Evolutionary conservation across 2,113 vertebrate genomes (phyloP).

Genomic region (Monarcha castaneiventris): DNA sequence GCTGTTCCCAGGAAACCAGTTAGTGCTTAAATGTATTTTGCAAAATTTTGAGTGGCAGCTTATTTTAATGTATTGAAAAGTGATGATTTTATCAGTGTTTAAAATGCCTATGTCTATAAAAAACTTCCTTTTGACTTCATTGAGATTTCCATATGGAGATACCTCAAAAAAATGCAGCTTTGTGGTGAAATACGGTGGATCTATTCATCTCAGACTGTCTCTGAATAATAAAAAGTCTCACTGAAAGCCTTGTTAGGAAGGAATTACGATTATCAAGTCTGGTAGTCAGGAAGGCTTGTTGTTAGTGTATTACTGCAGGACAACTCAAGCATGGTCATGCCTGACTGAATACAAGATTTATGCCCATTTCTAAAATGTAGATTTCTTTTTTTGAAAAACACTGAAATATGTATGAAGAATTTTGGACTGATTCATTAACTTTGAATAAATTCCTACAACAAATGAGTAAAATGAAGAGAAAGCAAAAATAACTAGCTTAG

Average conservation of each 20-base stretch:
- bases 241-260: constrained; percentile 2
- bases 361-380: neutral
- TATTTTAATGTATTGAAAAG: neutral
- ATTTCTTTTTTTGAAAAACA: neutral
- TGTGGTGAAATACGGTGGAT: neutral
- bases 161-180: neutral
- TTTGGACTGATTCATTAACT: constrained; percentile 15
- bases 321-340: neutral
- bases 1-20: neutral
- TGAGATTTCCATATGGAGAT: neutral
- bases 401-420: constrained; percentile 34
- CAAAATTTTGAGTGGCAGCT: neutral
- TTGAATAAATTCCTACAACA: constrained; percentile 18
- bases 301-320: neutral
- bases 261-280: neutral
- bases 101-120: neutral
- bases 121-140: neutral
- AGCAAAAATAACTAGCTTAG: neutral
- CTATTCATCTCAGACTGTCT: neutral
- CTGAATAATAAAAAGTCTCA: neutral
- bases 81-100: neutral
- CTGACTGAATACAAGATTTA: constrained; percentile 8
- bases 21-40: neutral
- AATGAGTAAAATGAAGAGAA: constrained; percentile 7
- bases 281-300: neutral